These are phyloP conservation scores for Apodemus sylvaticus DNA, from an alignment of 2,113 vertebrate genomes.

Conservation along the genomic window DNA sequence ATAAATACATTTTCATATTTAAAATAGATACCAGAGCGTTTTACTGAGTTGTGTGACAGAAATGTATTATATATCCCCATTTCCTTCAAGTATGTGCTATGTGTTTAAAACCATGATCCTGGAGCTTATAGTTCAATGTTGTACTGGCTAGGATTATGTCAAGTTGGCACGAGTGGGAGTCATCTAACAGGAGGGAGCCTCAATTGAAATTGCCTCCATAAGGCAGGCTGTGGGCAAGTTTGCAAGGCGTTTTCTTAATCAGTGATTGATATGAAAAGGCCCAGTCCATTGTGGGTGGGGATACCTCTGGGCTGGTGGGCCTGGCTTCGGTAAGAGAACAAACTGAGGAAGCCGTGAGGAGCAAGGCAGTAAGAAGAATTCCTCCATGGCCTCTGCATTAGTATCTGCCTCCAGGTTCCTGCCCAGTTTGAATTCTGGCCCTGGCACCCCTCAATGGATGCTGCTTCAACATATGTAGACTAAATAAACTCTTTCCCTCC, in stretches of 20 bases:
- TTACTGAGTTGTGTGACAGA: not conserved
- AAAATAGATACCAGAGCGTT: not conserved
- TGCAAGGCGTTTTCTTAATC: not conserved
- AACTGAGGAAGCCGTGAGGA: not conserved
- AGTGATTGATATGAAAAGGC: not conserved
- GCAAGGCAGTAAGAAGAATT: not conserved
- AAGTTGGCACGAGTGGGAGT: not conserved
- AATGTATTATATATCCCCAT: not conserved
- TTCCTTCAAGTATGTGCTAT: slow-evolving; percentile 2
- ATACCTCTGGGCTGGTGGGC: not conserved
- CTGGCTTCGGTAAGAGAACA: not conserved
- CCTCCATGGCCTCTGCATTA: not conserved
- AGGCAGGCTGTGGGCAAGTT: not conserved
- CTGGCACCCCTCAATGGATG: not conserved
- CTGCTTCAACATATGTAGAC: not conserved
- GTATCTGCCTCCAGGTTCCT: not conserved
- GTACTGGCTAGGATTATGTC: not conserved
- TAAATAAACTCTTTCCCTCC: not conserved
- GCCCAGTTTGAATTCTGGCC: not conserved
- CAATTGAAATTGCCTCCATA: not conserved
- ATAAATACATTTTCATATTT: slow-evolving; percentile 9
- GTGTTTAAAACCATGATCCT: not conserved
- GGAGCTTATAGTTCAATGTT: not conserved
- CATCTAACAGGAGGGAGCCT: not conserved
- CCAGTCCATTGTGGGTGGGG: not conserved